These are phyloP conservation scores for Anoplopoma fimbria DNA, from an alignment of 2,113 vertebrate genomes.

Conservation along the genomic window DNA sequence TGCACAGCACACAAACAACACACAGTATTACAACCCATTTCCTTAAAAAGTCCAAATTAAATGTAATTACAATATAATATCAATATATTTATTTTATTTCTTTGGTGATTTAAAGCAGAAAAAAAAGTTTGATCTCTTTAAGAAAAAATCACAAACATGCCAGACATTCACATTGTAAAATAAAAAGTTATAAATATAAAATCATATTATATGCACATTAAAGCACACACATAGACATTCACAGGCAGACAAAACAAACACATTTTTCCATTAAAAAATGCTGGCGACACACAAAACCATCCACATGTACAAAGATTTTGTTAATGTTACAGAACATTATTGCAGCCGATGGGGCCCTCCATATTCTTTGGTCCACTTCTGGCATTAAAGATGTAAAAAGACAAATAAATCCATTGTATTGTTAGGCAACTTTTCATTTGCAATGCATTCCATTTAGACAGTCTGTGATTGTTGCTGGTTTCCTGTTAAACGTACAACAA, in stretches of 20 bases:
- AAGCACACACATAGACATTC: constrained; percentile 76
- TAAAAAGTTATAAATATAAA: constrained; percentile 95
- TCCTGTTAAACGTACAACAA: constrained; percentile 47
- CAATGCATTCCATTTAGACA: constrained; percentile 53
- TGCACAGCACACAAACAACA: not conserved
- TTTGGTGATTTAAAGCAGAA: constrained; percentile 92
- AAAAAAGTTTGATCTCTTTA: constrained; percentile 81
- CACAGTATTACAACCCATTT: not conserved
- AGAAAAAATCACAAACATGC: constrained; percentile 83
- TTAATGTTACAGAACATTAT: constrained; percentile 54
- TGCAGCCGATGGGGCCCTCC: constrained; percentile 60
- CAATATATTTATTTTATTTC: constrained; percentile 88
- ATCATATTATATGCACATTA: constrained; percentile 91
- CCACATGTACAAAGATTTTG: constrained; percentile 41
- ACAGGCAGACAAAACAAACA: constrained; percentile 64
- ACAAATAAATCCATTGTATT: constrained; percentile 29
- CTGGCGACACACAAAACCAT: constrained; percentile 43
- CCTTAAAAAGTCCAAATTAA: constrained; percentile 15
- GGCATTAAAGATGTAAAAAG: constrained; percentile 57
- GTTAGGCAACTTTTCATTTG: constrained; percentile 49
- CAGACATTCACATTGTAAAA: constrained; percentile 96
- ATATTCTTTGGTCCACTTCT: constrained; percentile 68
- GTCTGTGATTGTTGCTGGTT: constrained; percentile 42
- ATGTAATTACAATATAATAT: constrained; percentile 41
- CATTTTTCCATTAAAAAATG: constrained; percentile 60